These are phyloP conservation scores for Melopsittacus undulatus DNA, from an alignment of 2,797 vertebrate genomes.

Conservation along the genomic window DNA sequence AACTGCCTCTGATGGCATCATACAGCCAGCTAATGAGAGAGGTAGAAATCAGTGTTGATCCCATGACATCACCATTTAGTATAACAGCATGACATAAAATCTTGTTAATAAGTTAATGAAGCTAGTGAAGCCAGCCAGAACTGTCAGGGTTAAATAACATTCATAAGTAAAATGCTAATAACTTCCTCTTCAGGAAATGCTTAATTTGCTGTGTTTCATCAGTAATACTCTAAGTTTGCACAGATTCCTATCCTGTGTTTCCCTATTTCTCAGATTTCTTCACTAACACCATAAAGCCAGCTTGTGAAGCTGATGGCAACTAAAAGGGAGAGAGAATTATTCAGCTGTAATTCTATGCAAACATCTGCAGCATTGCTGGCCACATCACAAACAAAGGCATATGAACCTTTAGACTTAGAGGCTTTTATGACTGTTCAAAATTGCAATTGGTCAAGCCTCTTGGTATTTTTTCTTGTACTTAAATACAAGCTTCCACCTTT, in stretches of 20 bases:
- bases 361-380: neutral
- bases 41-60: neutral
- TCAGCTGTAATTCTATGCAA: neutral
- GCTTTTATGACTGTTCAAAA: neutral
- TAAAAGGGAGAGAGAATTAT: neutral
- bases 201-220: neutral
- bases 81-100: neutral
- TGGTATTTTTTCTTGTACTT: neutral
- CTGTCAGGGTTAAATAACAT: neutral
- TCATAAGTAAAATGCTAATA: neutral
- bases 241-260: neutral
- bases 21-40: neutral
- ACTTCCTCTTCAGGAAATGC: neutral
- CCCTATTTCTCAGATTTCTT: neutral
- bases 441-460: neutral
- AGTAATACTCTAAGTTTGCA: neutral
- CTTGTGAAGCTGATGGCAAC: accelerated
- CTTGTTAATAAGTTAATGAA: neutral
- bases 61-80: neutral
- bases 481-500: neutral
- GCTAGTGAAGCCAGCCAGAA: neutral
- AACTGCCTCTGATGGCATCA: neutral
- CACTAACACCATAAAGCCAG: neutral
- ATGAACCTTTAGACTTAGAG: neutral
- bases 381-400: neutral